Conservation (phyloP, 2,113 vertebrate species). For the Mus spicilegus region DNA sequence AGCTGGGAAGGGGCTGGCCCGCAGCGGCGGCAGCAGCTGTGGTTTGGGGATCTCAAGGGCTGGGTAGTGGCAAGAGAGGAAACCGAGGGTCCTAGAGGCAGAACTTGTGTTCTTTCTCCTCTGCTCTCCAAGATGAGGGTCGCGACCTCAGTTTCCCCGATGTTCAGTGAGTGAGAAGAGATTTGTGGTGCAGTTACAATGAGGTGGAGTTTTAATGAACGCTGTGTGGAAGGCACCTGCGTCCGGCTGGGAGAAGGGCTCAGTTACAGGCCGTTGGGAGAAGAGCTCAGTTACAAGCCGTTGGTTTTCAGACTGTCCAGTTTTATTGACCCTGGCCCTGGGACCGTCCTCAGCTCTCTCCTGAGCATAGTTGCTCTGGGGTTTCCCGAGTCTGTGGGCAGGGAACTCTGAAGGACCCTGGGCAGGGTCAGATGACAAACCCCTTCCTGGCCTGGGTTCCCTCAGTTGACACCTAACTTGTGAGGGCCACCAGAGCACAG, state of each 20-base stretch:
- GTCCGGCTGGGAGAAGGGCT: not conserved
- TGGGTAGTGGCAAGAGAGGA: not conserved
- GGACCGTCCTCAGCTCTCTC: not conserved
- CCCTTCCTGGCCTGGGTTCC: slow-evolving; percentile 43
- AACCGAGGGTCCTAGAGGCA: not conserved
- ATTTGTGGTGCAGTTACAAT: not conserved
- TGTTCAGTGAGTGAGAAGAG: slow-evolving; percentile 7
- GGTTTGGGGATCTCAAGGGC: not conserved
- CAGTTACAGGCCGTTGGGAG: not conserved
- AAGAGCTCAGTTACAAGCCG: not conserved
- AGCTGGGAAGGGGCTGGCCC: slow-evolving; percentile 29
- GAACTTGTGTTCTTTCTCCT: not conserved
- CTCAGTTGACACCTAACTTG: not conserved
- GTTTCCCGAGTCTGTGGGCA: not conserved
- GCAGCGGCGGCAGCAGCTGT: not conserved
- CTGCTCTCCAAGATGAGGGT: not conserved
- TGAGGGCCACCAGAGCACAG: not conserved
- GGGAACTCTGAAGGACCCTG: not conserved
- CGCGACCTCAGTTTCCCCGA: not conserved
- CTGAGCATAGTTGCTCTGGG: not conserved
- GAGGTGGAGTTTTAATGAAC: not conserved
- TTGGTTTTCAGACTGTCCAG: not conserved
- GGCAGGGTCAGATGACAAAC: not conserved
- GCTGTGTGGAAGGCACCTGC: not conserved
- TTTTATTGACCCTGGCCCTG: not conserved